These are phyloP conservation scores for Petrosia ficiformis DNA, from an alignment of 37 sponge, comb jelly and placozoan genomes.

Conservation along the genomic window DNA sequence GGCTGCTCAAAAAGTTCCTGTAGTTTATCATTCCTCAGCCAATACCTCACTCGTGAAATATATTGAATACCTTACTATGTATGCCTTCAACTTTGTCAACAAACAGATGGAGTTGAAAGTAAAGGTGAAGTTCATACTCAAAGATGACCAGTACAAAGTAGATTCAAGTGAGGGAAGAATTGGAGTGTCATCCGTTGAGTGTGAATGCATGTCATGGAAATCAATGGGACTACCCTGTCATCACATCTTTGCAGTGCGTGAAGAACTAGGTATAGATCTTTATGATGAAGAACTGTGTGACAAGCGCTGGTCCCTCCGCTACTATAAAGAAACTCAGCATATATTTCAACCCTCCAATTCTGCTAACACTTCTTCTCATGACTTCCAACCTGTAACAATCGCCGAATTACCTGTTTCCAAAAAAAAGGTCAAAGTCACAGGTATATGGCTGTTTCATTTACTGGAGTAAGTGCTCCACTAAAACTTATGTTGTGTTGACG, in stretches of 20 bases:
- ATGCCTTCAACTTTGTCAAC: constrained; percentile 34
- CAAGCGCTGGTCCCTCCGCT: constrained; percentile 20
- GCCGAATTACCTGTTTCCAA: background rate
- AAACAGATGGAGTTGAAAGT: constrained; percentile 21
- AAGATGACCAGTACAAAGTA: background rate
- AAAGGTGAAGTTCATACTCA: constrained; percentile 8
- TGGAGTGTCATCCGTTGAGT: background rate
- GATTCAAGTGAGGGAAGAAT: constrained; percentile 1
- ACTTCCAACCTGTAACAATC: background rate
- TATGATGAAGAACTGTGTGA: constrained; percentile 36
- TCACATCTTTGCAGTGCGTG: constrained; percentile 35
- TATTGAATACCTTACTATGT: constrained; percentile 23
- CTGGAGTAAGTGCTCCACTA: too few species aligned
- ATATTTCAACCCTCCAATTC: constrained; percentile 1
- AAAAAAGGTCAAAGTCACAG: constrained; percentile 21
- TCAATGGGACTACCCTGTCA: constrained; percentile 51
- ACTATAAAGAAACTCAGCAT: constrained; percentile 24
- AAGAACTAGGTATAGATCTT: constrained; percentile 5
- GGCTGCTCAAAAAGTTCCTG: constrained; percentile 24
- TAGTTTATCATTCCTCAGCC: background rate
- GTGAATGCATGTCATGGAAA: constrained; percentile 16
- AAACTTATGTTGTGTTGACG: background rate
- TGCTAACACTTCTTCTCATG: background rate
- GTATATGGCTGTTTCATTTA: too few species aligned
- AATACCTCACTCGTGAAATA: constrained; percentile 5